Percentiles rank a stretch among this genome's conserved stretches.
Evolutionary conservation across 2,888 invertebrate genomes (phyloP).

Genomic region (Diarsia brunnea): DNA sequence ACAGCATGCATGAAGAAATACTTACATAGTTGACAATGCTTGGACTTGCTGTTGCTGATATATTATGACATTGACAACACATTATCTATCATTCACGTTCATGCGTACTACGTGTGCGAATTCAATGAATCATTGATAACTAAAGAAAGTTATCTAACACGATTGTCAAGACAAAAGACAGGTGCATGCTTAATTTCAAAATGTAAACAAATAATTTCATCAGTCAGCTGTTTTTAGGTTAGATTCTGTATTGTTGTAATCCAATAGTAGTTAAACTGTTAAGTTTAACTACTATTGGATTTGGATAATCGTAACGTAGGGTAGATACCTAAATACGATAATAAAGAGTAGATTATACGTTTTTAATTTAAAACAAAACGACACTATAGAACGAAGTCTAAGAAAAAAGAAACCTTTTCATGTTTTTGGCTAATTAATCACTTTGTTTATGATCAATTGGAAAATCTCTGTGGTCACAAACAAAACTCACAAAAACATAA

Average conservation of each 20-base stretch:
- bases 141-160: not conserved
- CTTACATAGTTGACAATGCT: not conserved
- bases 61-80: not conserved
- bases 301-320: not conserved
- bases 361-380: not conserved
- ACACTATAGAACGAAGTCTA: not conserved
- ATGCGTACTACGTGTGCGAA: not conserved
- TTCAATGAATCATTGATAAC: conserved; percentile 2
- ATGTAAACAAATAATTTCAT: not conserved
- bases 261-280: too few relatives aligned
- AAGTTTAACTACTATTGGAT: not conserved
- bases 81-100: not conserved
- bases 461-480: not conserved
- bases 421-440: not conserved
- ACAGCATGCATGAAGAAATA: conserved; percentile 7
- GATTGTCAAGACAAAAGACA: not conserved
- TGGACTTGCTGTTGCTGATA: not conserved
- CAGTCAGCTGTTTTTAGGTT: conserved; percentile 7
- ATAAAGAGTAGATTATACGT: not conserved
- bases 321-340: not conserved
- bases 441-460: not conserved
- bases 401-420: not conserved
- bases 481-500: not conserved
- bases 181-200: not conserved
- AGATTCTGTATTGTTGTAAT: not conserved